A percentile compares a stretch with the other conserved stretches of the same genome.
These are phyloP conservation scores for Borostomias antarcticus DNA, from an alignment of 2,797 vertebrate species.

Conservation along the genomic window DNA sequence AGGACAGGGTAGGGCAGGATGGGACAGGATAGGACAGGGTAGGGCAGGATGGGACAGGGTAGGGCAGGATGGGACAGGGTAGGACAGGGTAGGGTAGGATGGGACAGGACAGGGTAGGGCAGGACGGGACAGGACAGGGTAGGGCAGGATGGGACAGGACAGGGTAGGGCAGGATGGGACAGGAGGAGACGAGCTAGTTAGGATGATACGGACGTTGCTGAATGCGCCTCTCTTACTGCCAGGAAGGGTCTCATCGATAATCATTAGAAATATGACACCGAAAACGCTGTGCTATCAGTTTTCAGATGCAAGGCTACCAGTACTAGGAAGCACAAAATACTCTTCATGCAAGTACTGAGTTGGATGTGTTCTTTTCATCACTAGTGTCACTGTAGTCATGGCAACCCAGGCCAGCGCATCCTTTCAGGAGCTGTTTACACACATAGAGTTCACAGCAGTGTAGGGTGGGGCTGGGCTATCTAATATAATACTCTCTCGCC, in stretches of 20 bases:
- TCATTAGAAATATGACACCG: not conserved
- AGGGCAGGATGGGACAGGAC: conserved; percentile 18
- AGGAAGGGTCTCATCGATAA: not conserved
- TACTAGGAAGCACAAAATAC: not conserved
- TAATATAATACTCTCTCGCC: not conserved
- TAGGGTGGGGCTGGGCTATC: not conserved
- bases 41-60: too few species aligned
- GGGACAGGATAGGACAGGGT: conserved; percentile 18
- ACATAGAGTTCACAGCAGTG: not conserved
- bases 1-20: too few species aligned
- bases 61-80: conserved; percentile 15
- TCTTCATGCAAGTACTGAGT: not conserved
- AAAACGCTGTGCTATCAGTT: not conserved
- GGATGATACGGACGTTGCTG: not conserved
- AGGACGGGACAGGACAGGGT: conserved; percentile 77
- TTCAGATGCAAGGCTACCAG: not conserved
- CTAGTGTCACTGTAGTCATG: not conserved
- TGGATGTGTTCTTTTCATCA: not conserved
- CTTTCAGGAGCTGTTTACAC: not conserved
- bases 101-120: conserved; percentile 77
- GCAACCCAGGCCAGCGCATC: not conserved
- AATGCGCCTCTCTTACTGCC: not conserved
- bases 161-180: too few species aligned
- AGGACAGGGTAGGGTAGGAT: conserved; percentile 13
- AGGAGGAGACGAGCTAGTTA: too few species aligned